These are phyloP conservation scores for Hetaerina titia DNA, from an alignment of 2,888 invertebrate genomes.

Conservation along the genomic window DNA sequence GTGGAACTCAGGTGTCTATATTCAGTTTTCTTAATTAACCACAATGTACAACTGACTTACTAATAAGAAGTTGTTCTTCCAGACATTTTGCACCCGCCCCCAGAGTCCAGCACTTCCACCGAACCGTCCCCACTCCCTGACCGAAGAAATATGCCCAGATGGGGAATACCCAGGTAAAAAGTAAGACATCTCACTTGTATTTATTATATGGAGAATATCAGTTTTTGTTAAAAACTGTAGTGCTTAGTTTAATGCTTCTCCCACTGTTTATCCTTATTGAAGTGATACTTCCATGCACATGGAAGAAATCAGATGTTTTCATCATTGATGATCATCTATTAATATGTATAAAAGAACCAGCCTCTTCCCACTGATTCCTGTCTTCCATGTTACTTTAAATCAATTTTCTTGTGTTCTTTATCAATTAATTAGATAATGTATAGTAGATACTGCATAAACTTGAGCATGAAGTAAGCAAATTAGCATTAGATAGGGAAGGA, in stretches of 20 bases:
- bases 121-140: constrained; percentile 71
- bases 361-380: not conserved
- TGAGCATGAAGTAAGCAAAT: not conserved
- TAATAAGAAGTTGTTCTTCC: constrained; percentile 26
- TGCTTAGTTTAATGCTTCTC: not conserved
- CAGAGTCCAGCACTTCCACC: constrained; percentile 71
- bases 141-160: constrained; percentile 70
- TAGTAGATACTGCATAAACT: not conserved
- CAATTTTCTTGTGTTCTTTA: not conserved
- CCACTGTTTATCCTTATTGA: not conserved
- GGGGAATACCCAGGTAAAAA: constrained; percentile 69
- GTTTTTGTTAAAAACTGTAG: not conserved
- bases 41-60: not conserved
- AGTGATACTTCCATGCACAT: not conserved
- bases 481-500: too few relatives aligned
- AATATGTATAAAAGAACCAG: not conserved
- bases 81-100: constrained; percentile 70
- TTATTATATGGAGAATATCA: not conserved
- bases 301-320: not conserved
- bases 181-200: constrained; percentile 50
- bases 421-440: not conserved
- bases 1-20: too few relatives aligned
- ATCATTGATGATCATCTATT: not conserved
- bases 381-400: too few relatives aligned
- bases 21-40: too few relatives aligned